Base-by-base conservation (phyloP, 2,797 vertebrate genomes). In the Xiphophorus birchmanni region DNA sequence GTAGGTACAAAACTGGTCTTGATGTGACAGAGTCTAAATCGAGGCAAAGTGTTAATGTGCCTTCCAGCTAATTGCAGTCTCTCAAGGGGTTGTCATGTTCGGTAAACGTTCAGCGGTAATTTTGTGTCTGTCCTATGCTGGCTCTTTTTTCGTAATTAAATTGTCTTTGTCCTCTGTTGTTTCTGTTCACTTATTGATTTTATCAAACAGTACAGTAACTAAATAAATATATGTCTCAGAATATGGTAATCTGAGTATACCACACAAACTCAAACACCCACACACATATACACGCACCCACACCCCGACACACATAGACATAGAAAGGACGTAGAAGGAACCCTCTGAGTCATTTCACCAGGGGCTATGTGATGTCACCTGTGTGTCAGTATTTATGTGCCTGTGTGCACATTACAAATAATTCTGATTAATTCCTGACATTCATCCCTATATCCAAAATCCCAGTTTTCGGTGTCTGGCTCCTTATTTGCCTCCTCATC, bases 371-470 rank as follows among this genome's bases (percentile, higher is more conserved):
- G 80, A 82, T 18, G 80, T 76, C 79, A 89, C 86, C 81, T 87
- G 81, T 21, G 5, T 79, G 76, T 76, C 44, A 78, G 60, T 65
- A 42, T 72, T 1, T 65, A 47, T 74, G 50, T 63, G 7, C 54
- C 23, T 72, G 13, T 74, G 72, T 79, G 60, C 72, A 80, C 82
- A 91, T 90, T 90, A 37, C 86, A 87, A 87, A 80, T 88, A 73
- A 81, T 85, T 82, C 79, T 88, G 81, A 92, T 89, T 90, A 88
- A 89, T 92, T 91, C 79, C 78, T 89, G 86, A 88, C 87, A 91
- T 87, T 90, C 90, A 88, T 89, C 54, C 81, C 50, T 72, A 63
- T 78, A 88, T 88, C 91, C 86, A 83, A 81, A 60, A 84, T 82
- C 83, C 81, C 67, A 82, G 74, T 87, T 82, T 80, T 87, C 69